Evolutionary conservation across 1,140 invertebrate species (phyloP).

Genomic region (Apis florea): DNA sequence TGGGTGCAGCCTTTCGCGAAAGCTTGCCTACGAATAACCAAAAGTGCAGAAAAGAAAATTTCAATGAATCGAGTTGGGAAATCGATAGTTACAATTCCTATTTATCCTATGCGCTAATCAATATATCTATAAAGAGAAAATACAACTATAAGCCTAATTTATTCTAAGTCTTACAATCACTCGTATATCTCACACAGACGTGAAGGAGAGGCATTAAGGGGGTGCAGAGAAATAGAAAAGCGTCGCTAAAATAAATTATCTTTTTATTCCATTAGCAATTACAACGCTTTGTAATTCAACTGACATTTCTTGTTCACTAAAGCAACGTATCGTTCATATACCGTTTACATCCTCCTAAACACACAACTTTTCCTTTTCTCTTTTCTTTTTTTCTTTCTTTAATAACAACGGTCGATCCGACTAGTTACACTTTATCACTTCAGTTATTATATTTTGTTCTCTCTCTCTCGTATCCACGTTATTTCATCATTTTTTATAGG

Average conservation of each 20-base stretch:
- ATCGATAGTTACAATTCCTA: neutral
- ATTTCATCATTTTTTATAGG: slow-evolving; percentile 11
- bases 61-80: neutral
- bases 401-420: slow-evolving; percentile 43
- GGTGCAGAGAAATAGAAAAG: slow-evolving; percentile 66
- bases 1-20: neutral
- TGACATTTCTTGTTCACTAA: slow-evolving; percentile 62
- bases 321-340: slow-evolving; percentile 56
- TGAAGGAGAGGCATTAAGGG: slow-evolving; percentile 64
- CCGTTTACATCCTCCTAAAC: slow-evolving; percentile 42
- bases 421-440: slow-evolving; percentile 48
- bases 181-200: slow-evolving; percentile 17
- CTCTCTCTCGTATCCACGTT: slow-evolving; percentile 21
- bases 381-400: too few species aligned
- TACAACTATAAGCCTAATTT: slow-evolving; percentile 16
- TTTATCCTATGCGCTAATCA: slow-evolving; percentile 7
- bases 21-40: neutral
- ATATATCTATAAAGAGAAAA: neutral
- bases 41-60: neutral
- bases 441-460: slow-evolving; percentile 1
- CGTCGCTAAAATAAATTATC: slow-evolving; percentile 70
- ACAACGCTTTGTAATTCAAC: slow-evolving; percentile 65
- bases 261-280: slow-evolving; percentile 72
- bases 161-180: slow-evolving; percentile 2
- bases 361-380: slow-evolving; percentile 33